Evolutionary conservation across 2,113 vertebrate genomes (phyloP).

Genomic region (Perccottus glenii): DNA sequence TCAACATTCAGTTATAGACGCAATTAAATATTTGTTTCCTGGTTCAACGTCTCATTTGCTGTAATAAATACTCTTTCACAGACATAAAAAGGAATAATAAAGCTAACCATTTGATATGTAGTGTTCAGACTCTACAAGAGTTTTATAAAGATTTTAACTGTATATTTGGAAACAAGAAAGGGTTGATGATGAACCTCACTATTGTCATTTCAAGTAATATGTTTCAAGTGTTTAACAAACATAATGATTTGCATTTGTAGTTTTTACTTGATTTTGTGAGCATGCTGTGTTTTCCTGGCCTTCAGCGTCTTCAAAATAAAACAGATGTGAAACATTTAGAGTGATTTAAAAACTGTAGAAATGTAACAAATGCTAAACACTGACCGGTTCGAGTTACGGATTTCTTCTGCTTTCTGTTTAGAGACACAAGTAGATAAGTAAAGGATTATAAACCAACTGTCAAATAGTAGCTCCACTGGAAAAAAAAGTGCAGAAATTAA

Average conservation of each 20-base stretch:
- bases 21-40: not conserved
- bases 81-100: not conserved
- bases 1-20: not conserved
- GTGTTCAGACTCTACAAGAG: not conserved
- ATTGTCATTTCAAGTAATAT: too few relatives aligned
- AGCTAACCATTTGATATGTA: not conserved
- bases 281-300: slow-evolving; percentile 4
- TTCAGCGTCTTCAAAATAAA: slow-evolving; percentile 9
- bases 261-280: slow-evolving; percentile 41
- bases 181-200: too few relatives aligned
- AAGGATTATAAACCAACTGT: too few relatives aligned
- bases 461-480: not conserved
- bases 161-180: too few relatives aligned
- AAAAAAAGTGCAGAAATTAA: not conserved
- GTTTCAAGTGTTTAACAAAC: too few relatives aligned
- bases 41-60: slow-evolving; percentile 33
- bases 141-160: too few relatives aligned
- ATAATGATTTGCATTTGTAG: too few relatives aligned
- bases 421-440: not conserved
- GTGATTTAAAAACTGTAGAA: not conserved
- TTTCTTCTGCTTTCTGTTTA: slow-evolving; percentile 13
- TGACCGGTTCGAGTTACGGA: slow-evolving; percentile 5
- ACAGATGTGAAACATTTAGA: slow-evolving; percentile 4
- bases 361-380: not conserved
- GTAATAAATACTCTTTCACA: not conserved